phyloP scores from a whole-genome alignment of 2,888 invertebrate species.

The Apamea epomidion region DNA sequence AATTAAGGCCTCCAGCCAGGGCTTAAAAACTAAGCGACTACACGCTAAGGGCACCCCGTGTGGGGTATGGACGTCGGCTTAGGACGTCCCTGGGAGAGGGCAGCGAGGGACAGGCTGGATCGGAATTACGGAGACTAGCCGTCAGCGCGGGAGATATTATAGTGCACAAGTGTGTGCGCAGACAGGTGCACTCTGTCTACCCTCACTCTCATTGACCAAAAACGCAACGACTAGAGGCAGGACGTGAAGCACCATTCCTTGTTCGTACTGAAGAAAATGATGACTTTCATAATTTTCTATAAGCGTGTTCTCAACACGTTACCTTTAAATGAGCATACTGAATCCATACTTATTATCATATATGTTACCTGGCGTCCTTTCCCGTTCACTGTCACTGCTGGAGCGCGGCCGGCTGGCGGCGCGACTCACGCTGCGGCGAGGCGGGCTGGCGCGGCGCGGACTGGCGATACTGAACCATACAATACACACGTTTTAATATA shows the following conservation, averaged over 20 bases:
- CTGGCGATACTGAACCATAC: constrained; percentile 12
- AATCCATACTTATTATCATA: background rate
- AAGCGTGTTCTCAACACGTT: background rate
- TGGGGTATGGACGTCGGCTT: no score
- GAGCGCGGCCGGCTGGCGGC: constrained; percentile 56
- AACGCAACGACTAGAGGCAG: background rate
- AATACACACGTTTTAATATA: background rate
- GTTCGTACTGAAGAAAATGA: background rate
- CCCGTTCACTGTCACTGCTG: constrained; percentile 59
- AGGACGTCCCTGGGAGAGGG: no score
- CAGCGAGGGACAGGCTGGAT: no score
- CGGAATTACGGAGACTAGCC: no score
- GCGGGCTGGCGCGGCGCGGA: constrained; percentile 41
- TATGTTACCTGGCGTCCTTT: constrained; percentile 54
- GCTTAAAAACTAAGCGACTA: no score
- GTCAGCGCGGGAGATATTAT: no score
- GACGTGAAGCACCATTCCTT: background rate
- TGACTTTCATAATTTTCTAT: background rate
- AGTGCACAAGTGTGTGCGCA: no score
- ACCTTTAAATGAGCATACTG: background rate
- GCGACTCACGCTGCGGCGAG: constrained; percentile 52
- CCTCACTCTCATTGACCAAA: no score
- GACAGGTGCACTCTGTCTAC: no score
- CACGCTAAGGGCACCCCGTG: no score
- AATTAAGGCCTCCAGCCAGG: no score